phyloP scores from a whole-genome alignment of 2,113 vertebrate genomes.

The Cavia aperea region DNA sequence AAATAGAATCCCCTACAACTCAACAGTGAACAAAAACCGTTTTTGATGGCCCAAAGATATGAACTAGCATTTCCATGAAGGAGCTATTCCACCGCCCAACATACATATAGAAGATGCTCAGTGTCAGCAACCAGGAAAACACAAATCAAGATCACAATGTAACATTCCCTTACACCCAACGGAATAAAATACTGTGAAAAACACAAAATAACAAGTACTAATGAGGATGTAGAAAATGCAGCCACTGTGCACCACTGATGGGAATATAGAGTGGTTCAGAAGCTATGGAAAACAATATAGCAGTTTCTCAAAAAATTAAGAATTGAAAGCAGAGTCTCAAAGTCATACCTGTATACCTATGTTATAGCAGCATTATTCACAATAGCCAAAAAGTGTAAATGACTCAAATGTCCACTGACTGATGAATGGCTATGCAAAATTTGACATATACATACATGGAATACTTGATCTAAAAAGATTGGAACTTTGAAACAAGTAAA shows the following conservation, averaged over 20 bases:
- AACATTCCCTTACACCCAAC: background rate
- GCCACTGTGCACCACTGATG: background rate
- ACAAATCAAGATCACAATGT: slow-evolving; percentile 27
- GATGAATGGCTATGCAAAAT: too few species aligned
- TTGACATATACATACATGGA: too few species aligned
- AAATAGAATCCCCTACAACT: background rate
- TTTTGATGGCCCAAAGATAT: background rate
- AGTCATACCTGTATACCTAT: background rate
- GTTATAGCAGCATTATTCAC: too few species aligned
- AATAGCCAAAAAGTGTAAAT: too few species aligned
- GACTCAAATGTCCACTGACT: too few species aligned
- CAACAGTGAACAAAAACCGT: background rate
- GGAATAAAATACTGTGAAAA: background rate
- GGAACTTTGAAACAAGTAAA: background rate
- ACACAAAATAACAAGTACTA: background rate
- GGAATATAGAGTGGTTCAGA: background rate
- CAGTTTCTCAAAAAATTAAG: background rate
- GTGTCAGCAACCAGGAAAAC: background rate
- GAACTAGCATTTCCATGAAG: background rate
- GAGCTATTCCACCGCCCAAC: background rate
- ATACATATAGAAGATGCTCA: background rate
- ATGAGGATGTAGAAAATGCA: background rate
- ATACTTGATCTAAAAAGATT: background rate
- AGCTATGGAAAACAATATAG: too few species aligned
- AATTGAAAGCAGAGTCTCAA: background rate